Evolutionary conservation across 2,797 vertebrate species (phyloP).

Genomic region (Pachyuromys duprasi): DNA sequence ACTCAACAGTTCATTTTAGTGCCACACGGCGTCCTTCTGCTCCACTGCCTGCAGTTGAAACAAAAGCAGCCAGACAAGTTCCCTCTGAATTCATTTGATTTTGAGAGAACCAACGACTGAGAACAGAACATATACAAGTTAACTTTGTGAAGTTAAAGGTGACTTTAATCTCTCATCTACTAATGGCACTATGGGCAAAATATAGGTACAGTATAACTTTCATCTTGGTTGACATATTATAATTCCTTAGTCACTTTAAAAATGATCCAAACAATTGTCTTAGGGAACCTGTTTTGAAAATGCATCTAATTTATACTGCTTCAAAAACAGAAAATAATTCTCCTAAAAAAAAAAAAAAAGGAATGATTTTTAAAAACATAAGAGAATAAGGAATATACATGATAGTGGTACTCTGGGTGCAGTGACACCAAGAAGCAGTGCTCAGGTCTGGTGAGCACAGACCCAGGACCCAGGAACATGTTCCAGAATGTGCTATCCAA

Average conservation of each 20-base stretch:
- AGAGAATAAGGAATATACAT: conserved; percentile 87
- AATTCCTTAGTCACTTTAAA: conserved; percentile 89
- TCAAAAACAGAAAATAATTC: conserved; percentile 85
- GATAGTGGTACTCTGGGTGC: conserved; percentile 85
- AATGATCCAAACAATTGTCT: conserved; percentile 89
- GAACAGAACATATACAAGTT: conserved; percentile 81
- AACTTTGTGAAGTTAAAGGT: conserved; percentile 86
- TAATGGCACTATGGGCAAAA: conserved; percentile 89
- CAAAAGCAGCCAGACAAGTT: conserved; percentile 89
- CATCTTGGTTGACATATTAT: conserved; percentile 86
- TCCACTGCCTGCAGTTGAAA: conserved; percentile 90
- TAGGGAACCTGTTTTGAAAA: conserved; percentile 87
- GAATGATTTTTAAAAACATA: conserved; percentile 83
- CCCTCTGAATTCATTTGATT: conserved; percentile 82
- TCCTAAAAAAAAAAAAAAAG: conserved; percentile 67
- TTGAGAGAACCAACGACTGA: conserved; percentile 81
- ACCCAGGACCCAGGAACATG: conserved; percentile 86
- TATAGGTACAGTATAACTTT: conserved; percentile 82
- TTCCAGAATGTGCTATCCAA: conserved; percentile 87
- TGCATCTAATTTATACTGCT: conserved; percentile 88
- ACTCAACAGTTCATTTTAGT: conserved; percentile 84
- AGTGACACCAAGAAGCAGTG: conserved; percentile 88
- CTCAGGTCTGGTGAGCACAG: conserved; percentile 84
- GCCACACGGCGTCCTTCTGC: conserved; percentile 86
- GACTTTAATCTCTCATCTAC: conserved; percentile 86